These are phyloP conservation scores for Xiphophorus hellerii DNA, from an alignment of 2,113 vertebrate genomes.

Conservation along the genomic window DNA sequence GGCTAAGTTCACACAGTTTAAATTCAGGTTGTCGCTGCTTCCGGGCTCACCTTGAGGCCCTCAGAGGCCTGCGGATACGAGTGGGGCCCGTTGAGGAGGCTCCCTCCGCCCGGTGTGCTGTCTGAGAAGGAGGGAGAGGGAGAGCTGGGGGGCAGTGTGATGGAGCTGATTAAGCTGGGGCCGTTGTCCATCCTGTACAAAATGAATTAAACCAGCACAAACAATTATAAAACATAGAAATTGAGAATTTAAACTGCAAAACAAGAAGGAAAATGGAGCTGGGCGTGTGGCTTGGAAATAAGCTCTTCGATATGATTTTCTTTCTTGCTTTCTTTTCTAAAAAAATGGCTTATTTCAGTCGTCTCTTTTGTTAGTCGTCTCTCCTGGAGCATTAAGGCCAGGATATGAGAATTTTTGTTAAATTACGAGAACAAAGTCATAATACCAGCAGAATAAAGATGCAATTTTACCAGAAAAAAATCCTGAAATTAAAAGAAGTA, in stretches of 20 bases:
- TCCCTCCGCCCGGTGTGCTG: slow-evolving; percentile 84
- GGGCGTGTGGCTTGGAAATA: too few relatives aligned
- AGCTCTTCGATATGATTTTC: too few relatives aligned
- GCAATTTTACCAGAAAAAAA: too few relatives aligned
- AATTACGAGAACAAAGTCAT: too few relatives aligned
- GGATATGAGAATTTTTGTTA: too few relatives aligned
- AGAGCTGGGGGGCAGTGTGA: slow-evolving; percentile 89
- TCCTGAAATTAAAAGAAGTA: too few relatives aligned
- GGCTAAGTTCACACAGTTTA: background rate
- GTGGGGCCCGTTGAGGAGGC: slow-evolving; percentile 89
- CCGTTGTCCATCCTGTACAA: slow-evolving; percentile 85
- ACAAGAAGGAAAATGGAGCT: background rate
- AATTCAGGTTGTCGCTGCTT: background rate
- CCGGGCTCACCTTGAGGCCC: slow-evolving; percentile 84
- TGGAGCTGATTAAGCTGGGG: slow-evolving; percentile 87
- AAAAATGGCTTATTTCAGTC: too few relatives aligned
- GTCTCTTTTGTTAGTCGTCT: too few relatives aligned
- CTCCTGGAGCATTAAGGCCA: too few relatives aligned
- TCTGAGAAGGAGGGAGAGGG: slow-evolving; percentile 90
- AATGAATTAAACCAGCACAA: background rate
- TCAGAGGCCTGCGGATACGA: slow-evolving; percentile 85
- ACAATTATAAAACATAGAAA: background rate
- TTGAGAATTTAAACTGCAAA: background rate
- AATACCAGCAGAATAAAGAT: too few relatives aligned
- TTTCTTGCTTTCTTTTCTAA: too few relatives aligned